Percentiles rank a stretch among this genome's conserved stretches.
phyloP scores from a whole-genome alignment of 2,888 invertebrate genomes.

The Limnephilus marmoratus region DNA sequence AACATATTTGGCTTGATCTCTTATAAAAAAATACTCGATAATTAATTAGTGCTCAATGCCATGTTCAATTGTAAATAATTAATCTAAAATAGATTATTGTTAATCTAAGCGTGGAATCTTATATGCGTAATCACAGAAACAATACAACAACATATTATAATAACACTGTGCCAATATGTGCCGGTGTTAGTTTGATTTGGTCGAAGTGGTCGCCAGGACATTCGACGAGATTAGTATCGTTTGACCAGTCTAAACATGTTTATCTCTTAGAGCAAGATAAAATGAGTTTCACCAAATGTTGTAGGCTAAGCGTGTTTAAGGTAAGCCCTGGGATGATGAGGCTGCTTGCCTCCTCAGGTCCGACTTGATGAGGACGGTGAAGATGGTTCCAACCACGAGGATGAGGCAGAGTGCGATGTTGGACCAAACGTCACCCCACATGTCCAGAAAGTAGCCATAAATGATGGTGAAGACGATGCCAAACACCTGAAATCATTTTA shows the following conservation, averaged over 20 bases:
- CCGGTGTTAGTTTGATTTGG: not conserved
- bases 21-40: not conserved
- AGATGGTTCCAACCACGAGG: conserved; percentile 85
- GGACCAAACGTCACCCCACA: conserved; percentile 86
- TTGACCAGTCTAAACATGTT: not conserved
- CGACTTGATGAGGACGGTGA: conserved; percentile 88
- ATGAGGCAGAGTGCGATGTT: conserved; percentile 88
- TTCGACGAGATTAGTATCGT: not conserved
- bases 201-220: not conserved
- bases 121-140: not conserved
- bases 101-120: not conserved
- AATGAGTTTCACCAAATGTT: not conserved
- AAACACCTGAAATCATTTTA: conserved; percentile 76
- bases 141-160: not conserved
- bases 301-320: not conserved
- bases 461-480: conserved; percentile 89
- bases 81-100: not conserved
- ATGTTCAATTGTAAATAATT: not conserved
- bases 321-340: not conserved
- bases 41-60: not conserved
- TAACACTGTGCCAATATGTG: not conserved
- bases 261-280: not conserved
- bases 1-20: not conserved
- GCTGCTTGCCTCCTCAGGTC: conserved; percentile 85
- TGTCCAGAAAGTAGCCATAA: conserved; percentile 82